These are phyloP conservation scores for Podarcis lilfordi DNA, from an alignment of 2,797 vertebrate genomes.

Conservation along the genomic window DNA sequence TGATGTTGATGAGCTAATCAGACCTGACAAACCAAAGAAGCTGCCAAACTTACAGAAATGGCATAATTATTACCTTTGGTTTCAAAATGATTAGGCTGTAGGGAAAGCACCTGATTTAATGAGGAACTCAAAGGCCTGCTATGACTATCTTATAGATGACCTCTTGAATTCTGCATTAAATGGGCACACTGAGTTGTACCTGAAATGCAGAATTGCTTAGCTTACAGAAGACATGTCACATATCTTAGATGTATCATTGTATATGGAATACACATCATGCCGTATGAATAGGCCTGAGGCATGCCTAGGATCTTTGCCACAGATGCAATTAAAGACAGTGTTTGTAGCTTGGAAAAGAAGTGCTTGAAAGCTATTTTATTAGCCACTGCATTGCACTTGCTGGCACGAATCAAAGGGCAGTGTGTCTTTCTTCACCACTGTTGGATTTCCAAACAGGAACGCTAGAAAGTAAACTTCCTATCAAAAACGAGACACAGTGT, in stretches of 20 bases:
- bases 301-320: conserved; percentile 12
- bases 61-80: background rate
- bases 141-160: background rate
- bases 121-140: background rate
- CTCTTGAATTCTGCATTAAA: background rate
- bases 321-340: conserved; percentile 8
- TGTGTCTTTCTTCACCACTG: background rate
- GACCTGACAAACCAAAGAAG: conserved; percentile 8
- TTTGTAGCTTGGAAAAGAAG: conserved; percentile 15
- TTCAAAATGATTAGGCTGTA: background rate
- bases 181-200: background rate
- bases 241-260: background rate
- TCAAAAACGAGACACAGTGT: background rate
- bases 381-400: background rate
- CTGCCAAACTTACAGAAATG: background rate
- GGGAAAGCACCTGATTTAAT: background rate
- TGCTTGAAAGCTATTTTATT: background rate
- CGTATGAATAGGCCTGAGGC: conserved; percentile 2
- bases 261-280: background rate
- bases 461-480: background rate
- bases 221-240: conserved; percentile 1
- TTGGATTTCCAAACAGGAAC: background rate
- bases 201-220: background rate
- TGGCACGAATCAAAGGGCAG: background rate
- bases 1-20: background rate